Evolutionary conservation across 2,113 vertebrate genomes (phyloP).

Genomic region (Chionomys nivalis): DNA sequence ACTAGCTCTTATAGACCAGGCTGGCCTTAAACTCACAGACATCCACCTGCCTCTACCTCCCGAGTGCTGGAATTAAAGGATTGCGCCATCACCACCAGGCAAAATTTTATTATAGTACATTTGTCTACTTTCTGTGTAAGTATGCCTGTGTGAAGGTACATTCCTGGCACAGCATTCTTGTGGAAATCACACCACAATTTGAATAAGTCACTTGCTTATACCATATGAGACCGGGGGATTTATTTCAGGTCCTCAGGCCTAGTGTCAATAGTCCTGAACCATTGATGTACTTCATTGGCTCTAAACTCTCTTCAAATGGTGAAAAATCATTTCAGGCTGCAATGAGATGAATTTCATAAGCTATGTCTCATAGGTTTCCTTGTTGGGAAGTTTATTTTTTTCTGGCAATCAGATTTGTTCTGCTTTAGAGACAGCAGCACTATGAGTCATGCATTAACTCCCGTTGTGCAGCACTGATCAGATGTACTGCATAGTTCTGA

Average conservation of each 20-base stretch:
- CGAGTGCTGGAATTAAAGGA: too few species aligned
- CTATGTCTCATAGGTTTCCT: neutral
- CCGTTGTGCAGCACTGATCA: accelerated
- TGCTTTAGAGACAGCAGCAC: neutral
- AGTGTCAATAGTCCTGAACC: neutral
- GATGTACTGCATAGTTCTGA: neutral
- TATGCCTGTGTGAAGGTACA: neutral
- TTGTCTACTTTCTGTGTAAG: neutral
- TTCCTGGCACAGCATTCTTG: neutral
- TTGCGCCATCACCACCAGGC: too few species aligned
- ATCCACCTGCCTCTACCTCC: too few species aligned
- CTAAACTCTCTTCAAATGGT: neutral
- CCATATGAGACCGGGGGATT: too few species aligned
- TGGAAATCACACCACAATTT: neutral
- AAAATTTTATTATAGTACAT: neutral
- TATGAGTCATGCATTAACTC: neutral
- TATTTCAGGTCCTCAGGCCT: neutral
- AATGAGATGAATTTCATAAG: neutral
- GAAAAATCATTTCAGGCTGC: neutral
- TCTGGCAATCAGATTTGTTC: neutral
- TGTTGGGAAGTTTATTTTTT: neutral
- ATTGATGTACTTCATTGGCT: neutral
- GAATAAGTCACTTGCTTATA: neutral
- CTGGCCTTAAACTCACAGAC: too few species aligned
- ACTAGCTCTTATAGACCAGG: too few species aligned